Conservation (phyloP, 2,888 invertebrate genomes). For the Drosophila peninsularis region DNA sequence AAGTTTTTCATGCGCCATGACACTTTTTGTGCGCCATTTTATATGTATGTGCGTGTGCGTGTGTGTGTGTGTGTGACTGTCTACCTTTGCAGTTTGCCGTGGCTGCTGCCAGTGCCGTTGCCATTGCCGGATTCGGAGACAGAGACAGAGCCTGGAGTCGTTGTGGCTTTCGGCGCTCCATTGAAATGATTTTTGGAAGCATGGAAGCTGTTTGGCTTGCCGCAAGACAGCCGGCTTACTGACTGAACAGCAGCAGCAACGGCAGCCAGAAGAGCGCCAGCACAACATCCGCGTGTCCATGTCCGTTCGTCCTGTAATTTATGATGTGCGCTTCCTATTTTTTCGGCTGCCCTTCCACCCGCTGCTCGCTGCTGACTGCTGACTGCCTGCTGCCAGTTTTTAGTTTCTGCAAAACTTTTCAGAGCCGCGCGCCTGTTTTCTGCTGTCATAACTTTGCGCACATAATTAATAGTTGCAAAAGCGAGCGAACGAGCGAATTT, state of each 20-base stretch:
- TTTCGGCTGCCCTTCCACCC: neutral
- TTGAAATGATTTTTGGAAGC: constrained; percentile 79
- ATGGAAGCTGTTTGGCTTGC: constrained; percentile 78
- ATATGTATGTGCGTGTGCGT: constrained; percentile 25
- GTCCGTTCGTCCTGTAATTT: constrained; percentile 70
- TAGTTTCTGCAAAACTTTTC: constrained; percentile 54
- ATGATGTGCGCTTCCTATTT: constrained; percentile 75
- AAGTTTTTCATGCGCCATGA: constrained; percentile 81
- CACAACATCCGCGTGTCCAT: constrained; percentile 67
- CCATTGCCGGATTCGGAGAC: constrained; percentile 23
- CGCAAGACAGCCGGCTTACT: constrained; percentile 77
- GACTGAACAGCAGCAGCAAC: constrained; percentile 37
- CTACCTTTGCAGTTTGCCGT: constrained; percentile 47
- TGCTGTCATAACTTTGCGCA: constrained; percentile 82
- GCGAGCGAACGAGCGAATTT: constrained; percentile 49
- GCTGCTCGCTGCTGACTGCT: neutral
- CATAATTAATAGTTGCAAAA: constrained; percentile 83
- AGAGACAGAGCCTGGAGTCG: constrained; percentile 24
- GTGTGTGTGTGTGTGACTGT: constrained; percentile 24
- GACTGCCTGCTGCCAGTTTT: constrained; percentile 52
- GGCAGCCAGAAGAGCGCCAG: constrained; percentile 41
- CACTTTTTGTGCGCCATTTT: constrained; percentile 80
- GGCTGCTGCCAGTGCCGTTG: constrained; percentile 3
- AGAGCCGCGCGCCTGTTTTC: constrained; percentile 76
- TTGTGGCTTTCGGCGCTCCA: constrained; percentile 39